Evolutionary conservation across 2,797 vertebrate genomes (phyloP), one percentile per base, ranked within the genome.

Genomic region (Macrochelys suwanniensis): DNA sequence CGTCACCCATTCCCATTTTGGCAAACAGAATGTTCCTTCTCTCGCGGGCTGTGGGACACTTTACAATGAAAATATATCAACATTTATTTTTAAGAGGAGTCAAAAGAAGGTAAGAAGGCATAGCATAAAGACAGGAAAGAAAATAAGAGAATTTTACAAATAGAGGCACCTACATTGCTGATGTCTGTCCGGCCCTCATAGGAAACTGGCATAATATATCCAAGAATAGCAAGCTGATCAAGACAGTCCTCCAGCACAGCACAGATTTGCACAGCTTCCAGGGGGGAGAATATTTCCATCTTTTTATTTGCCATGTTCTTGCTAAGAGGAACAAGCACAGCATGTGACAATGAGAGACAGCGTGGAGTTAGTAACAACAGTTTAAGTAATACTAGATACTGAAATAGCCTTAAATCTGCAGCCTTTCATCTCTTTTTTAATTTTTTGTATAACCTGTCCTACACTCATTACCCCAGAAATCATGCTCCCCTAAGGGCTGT

Each of bases 181-280:
- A 7, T n/a, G 16, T 98, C 92, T 91, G 76, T 92, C 53, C 94
- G 92, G 79, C 85, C 96, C 9, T 97, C 94, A 0, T 61, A 89
- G 4, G 97, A 91, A 76, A 95, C 31, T 0, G 97, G 97, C 94
- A 98, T 98, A 95, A 98, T 98, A 56, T 97, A 97, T 74, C 98
- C 98, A 11, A 99, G 94, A 90, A 99, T 98, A 51, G 97, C 94
- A 19, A 99, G 98, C 88, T 99, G 98, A 88, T 99, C 98, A 0
- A 91, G 61, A 86, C 98, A 98, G 61, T 97, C 98, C 92, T 98
- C 98, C 95, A 99, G 97, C 86, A 99, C 97, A 47, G 98, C 96
- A 68, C 93, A 96, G 50, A 98, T 91, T 47, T 97, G 97, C 59
- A 99, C 92, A 79, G 97, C 92, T 65, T 98, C 98, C 85, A 98